These are phyloP conservation scores for Drosophila pandora DNA, from an alignment of 1,140 invertebrate genomes.

Conservation along the genomic window DNA sequence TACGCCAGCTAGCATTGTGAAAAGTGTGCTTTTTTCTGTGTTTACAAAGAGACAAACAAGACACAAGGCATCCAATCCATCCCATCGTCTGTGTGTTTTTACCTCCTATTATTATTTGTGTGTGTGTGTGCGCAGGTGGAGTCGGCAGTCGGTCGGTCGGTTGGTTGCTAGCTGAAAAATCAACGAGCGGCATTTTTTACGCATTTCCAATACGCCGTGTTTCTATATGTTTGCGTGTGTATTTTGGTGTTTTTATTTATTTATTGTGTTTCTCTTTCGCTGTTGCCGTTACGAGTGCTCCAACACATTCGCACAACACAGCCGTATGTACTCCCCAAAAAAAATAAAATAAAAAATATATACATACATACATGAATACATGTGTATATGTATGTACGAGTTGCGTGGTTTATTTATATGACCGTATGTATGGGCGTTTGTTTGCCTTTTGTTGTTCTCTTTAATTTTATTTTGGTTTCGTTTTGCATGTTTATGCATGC, in stretches of 20 bases:
- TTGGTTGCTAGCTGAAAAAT: conserved; percentile 72
- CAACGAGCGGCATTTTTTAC: conserved; percentile 81
- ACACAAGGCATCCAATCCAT: conserved; percentile 57
- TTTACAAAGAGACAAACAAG: conserved; percentile 77
- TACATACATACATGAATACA: neutral
- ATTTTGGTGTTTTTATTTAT: conserved; percentile 79
- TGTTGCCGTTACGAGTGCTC: conserved; percentile 67
- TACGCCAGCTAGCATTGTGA: conserved; percentile 50
- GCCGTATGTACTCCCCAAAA: conserved; percentile 30
- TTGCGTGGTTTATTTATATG: conserved; percentile 50
- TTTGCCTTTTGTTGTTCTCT: conserved; percentile 76
- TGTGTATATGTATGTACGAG: conserved; percentile 11
- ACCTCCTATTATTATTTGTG: neutral
- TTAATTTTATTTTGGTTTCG: conserved; percentile 80
- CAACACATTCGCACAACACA: conserved; percentile 34
- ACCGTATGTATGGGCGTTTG: conserved; percentile 51
- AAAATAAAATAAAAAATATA: neutral
- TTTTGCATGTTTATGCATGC: conserved; percentile 78
- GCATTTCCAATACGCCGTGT: conserved; percentile 72
- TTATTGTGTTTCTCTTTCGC: conserved; percentile 79
- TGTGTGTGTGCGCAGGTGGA: conserved; percentile 69
- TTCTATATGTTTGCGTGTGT: conserved; percentile 32
- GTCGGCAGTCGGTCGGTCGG: conserved; percentile 41
- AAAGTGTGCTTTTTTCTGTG: conserved; percentile 78
- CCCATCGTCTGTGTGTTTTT: conserved; percentile 32